Evolutionary conservation across 92 coral and sea anemone genomes (phyloP).

Genomic region (Zoanthus sociatus): DNA sequence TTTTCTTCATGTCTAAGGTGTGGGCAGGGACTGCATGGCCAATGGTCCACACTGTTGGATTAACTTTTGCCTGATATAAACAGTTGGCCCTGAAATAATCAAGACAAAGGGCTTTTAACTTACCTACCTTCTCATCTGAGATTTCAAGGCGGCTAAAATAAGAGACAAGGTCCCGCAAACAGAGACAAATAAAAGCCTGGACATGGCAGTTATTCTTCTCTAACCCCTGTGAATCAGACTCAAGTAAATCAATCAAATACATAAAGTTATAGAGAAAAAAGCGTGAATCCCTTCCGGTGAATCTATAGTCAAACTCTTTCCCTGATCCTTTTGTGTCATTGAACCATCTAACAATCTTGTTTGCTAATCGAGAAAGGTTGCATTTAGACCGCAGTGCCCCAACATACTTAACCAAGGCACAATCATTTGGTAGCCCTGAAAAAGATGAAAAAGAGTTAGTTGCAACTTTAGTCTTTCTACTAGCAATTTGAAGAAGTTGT

Average conservation of each 20-base stretch:
- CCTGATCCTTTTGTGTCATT: slow-evolving; percentile 36
- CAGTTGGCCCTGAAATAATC: slow-evolving; percentile 35
- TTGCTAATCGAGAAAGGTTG: slow-evolving; percentile 16
- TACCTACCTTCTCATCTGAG: slow-evolving; percentile 21
- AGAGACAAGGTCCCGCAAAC: slow-evolving; percentile 40
- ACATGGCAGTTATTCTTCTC: slow-evolving; percentile 14
- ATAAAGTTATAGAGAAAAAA: slow-evolving; percentile 21
- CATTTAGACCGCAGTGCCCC: slow-evolving; percentile 5
- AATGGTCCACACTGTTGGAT: slow-evolving; percentile 56
- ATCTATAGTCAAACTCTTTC: slow-evolving; percentile 39
- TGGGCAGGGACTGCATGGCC: slow-evolving; percentile 36
- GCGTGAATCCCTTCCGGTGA: slow-evolving; percentile 41
- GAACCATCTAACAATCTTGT: slow-evolving; percentile 40
- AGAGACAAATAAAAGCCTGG: slow-evolving; percentile 44
- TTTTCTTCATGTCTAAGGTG: slow-evolving; percentile 37
- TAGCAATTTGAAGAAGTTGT: neutral
- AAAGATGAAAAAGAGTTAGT: neutral
- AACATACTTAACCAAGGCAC: slow-evolving; percentile 23
- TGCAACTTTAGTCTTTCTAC: neutral
- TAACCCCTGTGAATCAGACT: neutral
- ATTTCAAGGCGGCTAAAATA: slow-evolving; percentile 13
- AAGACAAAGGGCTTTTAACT: slow-evolving; percentile 26
- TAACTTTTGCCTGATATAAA: neutral
- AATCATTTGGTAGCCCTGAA: slow-evolving; percentile 3
- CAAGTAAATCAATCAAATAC: slow-evolving; percentile 20